A percentile compares a stretch with the other conserved stretches of the same genome.
These are phyloP conservation scores for Anthonomus grandis DNA, from an alignment of 1,140 invertebrate genomes.

Conservation along the genomic window DNA sequence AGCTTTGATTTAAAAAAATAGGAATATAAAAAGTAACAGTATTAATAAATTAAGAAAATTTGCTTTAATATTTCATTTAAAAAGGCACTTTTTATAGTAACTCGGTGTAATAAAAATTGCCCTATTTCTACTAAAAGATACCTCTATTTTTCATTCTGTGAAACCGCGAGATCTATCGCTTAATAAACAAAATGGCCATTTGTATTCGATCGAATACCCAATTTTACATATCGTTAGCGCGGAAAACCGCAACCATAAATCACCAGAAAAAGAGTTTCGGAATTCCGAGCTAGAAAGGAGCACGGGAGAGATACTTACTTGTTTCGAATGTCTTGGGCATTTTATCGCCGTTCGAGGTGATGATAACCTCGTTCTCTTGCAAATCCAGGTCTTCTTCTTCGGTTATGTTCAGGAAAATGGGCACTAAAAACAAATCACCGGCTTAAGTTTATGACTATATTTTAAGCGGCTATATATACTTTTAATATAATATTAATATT, in stretches of 20 bases:
- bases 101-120: too few species aligned
- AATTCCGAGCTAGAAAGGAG: too few species aligned
- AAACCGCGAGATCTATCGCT: neutral
- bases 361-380: conserved; percentile 53
- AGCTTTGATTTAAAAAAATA: too few species aligned
- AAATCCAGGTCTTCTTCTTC: conserved; percentile 56
- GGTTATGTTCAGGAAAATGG: conserved; percentile 58
- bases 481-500: too few species aligned
- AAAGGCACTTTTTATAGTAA: too few species aligned
- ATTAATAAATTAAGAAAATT: too few species aligned
- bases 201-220: neutral
- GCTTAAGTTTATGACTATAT: too few species aligned
- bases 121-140: too few species aligned
- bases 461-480: too few species aligned
- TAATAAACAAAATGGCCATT: conserved; percentile 10
- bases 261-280: conserved; percentile 5
- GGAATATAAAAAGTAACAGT: too few species aligned
- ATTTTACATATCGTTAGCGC: conserved; percentile 20
- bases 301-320: conserved; percentile 53
- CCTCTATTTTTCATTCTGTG: neutral
- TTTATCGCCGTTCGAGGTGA: conserved; percentile 56
- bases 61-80: too few species aligned
- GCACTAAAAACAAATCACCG: conserved; percentile 46
- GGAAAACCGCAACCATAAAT: conserved; percentile 17
- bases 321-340: conserved; percentile 57